These are phyloP conservation scores for Micrasema longulum DNA, from an alignment of 1,140 invertebrate genomes.

Conservation along the genomic window DNA sequence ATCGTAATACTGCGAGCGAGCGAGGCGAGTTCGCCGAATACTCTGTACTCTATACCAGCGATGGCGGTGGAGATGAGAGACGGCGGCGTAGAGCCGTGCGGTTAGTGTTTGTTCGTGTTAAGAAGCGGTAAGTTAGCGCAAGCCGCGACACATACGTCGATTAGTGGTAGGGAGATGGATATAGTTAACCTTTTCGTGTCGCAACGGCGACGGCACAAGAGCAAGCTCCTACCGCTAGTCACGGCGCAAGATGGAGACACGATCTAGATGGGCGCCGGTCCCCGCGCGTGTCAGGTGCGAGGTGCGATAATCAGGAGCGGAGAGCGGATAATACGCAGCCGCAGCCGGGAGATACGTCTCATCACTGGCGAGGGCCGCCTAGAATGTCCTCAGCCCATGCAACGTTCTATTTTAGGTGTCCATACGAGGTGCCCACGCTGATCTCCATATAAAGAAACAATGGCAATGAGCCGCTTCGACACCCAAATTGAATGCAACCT, in stretches of 20 bases:
- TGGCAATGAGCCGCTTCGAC: conserved; percentile 51
- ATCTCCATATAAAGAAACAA: conserved; percentile 51
- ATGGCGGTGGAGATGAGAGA: conserved; percentile 26
- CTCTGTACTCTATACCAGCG: background rate
- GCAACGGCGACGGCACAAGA: conserved; percentile 5
- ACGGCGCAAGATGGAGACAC: background rate
- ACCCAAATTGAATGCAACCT: conserved; percentile 50
- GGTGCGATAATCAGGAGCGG: background rate
- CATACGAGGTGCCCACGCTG: conserved; percentile 48
- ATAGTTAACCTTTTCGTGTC: conserved; percentile 30
- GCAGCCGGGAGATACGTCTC: conserved; percentile 35
- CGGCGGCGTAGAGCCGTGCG: conserved; percentile 16
- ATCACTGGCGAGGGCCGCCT: conserved; percentile 29
- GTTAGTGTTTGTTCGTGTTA: conserved; percentile 32
- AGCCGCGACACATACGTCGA: conserved; percentile 11
- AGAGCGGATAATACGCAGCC: conserved; percentile 3
- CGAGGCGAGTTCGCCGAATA: background rate
- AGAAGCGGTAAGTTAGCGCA: conserved; percentile 32
- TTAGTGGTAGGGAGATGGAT: conserved; percentile 19
- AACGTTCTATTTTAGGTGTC: conserved; percentile 52
- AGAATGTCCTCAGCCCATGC: conserved; percentile 38
- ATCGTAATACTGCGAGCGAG: background rate
- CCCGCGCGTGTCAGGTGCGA: background rate
- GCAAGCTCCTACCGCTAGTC: background rate
- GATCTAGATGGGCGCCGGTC: background rate